Conservation (phyloP, 1,140 invertebrate genomes). For the Psix sp. region DNA sequence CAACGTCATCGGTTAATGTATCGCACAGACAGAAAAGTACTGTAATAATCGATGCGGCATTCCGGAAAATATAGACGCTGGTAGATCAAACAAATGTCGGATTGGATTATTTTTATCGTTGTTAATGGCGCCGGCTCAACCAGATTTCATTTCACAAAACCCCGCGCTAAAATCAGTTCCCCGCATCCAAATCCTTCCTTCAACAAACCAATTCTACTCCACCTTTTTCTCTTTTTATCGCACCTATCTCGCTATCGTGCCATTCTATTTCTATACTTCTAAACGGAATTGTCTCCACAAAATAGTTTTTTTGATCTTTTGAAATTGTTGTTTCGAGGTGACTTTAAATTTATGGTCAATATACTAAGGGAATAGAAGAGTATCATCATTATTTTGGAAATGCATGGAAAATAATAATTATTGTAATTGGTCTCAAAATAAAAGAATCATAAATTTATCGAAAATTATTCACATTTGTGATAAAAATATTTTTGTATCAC, state of each 20-base stretch:
- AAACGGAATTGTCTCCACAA: too few relatives aligned
- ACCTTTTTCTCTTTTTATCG: constrained; percentile 51
- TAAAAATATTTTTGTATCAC: too few relatives aligned
- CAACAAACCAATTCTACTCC: constrained; percentile 55
- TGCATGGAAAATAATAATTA: too few relatives aligned
- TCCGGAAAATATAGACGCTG: constrained; percentile 63
- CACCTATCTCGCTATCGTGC: constrained; percentile 44
- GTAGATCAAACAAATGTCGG: constrained; percentile 75
- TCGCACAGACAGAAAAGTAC: constrained; percentile 14
- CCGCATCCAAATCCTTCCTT: constrained; percentile 55
- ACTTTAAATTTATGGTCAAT: too few relatives aligned
- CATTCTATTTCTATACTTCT: too few relatives aligned
- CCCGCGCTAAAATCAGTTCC: constrained; percentile 74
- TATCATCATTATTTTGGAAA: too few relatives aligned
- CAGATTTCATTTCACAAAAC: constrained; percentile 75
- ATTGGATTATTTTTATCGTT: constrained; percentile 77
- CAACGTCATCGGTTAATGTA: constrained; percentile 30
- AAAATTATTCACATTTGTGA: too few relatives aligned
- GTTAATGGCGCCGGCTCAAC: constrained; percentile 71
- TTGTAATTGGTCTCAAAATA: too few relatives aligned
- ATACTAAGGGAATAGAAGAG: too few relatives aligned
- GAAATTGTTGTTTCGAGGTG: too few relatives aligned
- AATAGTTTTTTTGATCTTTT: too few relatives aligned
- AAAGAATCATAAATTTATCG: too few relatives aligned
- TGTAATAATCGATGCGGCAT: constrained; percentile 48